Evolutionary conservation across 2,888 invertebrate genomes (phyloP).

Genomic region (Eilema sororculum): DNA sequence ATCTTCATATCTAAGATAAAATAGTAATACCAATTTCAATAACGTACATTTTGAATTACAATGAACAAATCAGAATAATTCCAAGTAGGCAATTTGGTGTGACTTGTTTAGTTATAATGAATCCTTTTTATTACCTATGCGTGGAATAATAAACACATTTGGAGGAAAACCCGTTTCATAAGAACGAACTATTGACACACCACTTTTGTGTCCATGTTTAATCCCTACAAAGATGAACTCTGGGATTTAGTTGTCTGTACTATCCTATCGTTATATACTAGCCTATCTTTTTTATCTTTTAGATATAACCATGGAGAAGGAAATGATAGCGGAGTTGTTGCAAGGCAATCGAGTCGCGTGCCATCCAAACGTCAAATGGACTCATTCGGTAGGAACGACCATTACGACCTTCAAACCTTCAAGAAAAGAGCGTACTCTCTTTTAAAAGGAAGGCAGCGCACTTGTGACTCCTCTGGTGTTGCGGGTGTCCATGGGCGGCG

Average conservation of each 20-base stretch:
- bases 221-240: background rate
- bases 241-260: background rate
- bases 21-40: background rate
- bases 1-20: background rate
- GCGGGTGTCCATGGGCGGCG: too few relatives aligned
- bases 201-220: background rate
- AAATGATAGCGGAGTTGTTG: too few relatives aligned
- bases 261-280: too few relatives aligned
- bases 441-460: too few relatives aligned
- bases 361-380: too few relatives aligned
- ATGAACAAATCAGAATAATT: constrained; percentile 5
- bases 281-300: too few relatives aligned
- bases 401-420: too few relatives aligned
- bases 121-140: constrained; percentile 6
- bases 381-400: too few relatives aligned
- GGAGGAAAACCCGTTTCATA: constrained; percentile 16
- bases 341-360: too few relatives aligned
- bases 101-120: constrained; percentile 14
- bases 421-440: too few relatives aligned
- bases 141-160: constrained; percentile 16
- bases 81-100: constrained; percentile 13
- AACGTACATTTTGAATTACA: constrained; percentile 2
- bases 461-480: too few relatives aligned
- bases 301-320: too few relatives aligned
- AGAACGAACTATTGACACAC: background rate